Conservation (phyloP, 2,797 vertebrate species). For the Chelidonichthys spinosus region DNA sequence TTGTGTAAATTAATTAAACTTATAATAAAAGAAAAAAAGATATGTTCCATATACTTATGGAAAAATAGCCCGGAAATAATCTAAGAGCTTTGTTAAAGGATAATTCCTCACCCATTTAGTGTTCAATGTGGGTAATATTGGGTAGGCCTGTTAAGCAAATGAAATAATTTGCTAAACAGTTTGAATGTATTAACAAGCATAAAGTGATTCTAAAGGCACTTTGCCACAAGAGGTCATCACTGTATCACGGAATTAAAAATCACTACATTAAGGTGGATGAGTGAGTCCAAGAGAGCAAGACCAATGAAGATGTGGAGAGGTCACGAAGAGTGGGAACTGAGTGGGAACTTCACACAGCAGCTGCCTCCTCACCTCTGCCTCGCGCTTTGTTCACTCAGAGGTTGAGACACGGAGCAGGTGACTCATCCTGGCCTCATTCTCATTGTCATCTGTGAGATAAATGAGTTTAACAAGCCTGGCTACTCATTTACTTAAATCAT, state of each 20-base stretch:
- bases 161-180: neutral
- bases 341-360: slow-evolving; percentile 4
- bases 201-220: neutral
- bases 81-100: neutral
- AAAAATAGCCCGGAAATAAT: neutral
- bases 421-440: neutral
- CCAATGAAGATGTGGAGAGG: too few relatives aligned
- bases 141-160: neutral
- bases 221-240: slow-evolving; percentile 40
- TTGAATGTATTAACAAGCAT: neutral
- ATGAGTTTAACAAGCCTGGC: neutral
- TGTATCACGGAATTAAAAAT: neutral
- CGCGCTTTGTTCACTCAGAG: neutral
- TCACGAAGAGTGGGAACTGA: neutral
- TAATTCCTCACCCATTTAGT: neutral
- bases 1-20: neutral
- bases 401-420: neutral
- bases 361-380: neutral
- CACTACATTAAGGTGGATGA: neutral
- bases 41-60: neutral
- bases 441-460: neutral
- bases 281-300: neutral
- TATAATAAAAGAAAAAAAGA: neutral
- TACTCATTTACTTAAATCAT: slow-evolving; percentile 1
- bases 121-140: neutral